Base-by-base conservation (phyloP, 2,888 invertebrate species). In the Noctua janthe region DNA sequence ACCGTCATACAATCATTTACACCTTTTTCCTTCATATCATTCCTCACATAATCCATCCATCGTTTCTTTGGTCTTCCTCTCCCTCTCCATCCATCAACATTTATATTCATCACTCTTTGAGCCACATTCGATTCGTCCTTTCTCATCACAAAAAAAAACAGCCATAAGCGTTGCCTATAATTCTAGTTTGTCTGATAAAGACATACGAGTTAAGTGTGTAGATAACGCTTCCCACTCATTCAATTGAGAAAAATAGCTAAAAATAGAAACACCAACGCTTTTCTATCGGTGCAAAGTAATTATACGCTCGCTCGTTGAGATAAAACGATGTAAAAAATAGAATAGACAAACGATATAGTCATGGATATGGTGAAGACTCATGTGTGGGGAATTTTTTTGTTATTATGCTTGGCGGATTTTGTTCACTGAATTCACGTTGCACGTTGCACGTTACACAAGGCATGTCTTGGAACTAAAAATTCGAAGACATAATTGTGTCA, bases 281-380 rank as follows among this genome's bases (percentile, higher is more conserved):
- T 82, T 82, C 43, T 73, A 39, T 83, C 35, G 71, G 67, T 64
- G 71, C 87, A 83, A 87, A 84, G 73, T 54, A 83, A 84, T 84
- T 84, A 83, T n/a, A 84, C 56, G 56, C 39, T 56, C 20, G 81
- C 73, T 86, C 74, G 83, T 86, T 74, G 49, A 83, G 83, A 76
- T 71, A 67, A 64, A 69, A 51, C 51, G 2, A 54, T 72, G 64
- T 66, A 59, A 70, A 73, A 47, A 82, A 75, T 81, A n/a, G 15
- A 72, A 70, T 47, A 47, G 56, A 78, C 29, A n/a, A 15, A 70
- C 0, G 43, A 59, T 13, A 51, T 51, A n/a, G n/a, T 69, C 8
- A 66, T 81, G 43, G 54, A 23, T 29, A 56, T 47, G 15, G 47
- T 10, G 20, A 39, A 64, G 66, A 74, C 6, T n/a, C 47, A 71